Conservation (phyloP, 2,797 vertebrate genomes). For the Moxostoma hubbsi region DNA sequence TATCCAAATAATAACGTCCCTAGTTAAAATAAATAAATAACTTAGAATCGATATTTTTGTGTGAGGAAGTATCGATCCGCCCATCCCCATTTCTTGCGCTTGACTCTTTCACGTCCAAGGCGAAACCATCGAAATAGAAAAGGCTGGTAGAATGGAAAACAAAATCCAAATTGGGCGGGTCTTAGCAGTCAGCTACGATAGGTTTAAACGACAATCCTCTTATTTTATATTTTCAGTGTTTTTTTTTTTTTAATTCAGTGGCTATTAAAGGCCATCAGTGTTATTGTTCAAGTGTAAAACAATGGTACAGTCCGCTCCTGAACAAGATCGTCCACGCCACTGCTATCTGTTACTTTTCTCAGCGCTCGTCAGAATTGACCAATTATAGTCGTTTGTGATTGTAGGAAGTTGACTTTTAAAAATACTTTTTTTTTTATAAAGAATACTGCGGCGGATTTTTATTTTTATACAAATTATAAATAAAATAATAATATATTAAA, state of each 20-base stretch:
- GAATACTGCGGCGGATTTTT: neutral
- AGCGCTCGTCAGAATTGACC: neutral
- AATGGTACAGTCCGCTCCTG: neutral
- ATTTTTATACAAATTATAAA: no score
- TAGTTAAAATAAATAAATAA: no score
- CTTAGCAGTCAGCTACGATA: neutral
- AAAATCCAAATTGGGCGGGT: neutral
- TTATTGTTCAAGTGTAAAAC: neutral
- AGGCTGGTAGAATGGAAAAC: neutral
- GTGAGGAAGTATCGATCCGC: no score
- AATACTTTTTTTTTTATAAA: neutral
- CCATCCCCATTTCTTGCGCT: no score
- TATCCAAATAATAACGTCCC: no score
- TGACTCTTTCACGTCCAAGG: neutral
- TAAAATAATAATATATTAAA: neutral
- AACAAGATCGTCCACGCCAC: rapidly evolving
- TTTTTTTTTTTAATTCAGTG: neutral
- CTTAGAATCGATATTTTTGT: no score
- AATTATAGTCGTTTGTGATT: neutral
- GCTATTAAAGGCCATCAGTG: neutral
- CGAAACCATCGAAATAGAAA: constrained; percentile 8
- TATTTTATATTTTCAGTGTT: neutral
- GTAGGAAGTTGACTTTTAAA: neutral
- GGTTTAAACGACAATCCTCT: neutral
- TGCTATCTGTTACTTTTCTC: neutral